phyloP scores from a whole-genome alignment of 2,888 invertebrate genomes.

The Bimastos eiseni region DNA sequence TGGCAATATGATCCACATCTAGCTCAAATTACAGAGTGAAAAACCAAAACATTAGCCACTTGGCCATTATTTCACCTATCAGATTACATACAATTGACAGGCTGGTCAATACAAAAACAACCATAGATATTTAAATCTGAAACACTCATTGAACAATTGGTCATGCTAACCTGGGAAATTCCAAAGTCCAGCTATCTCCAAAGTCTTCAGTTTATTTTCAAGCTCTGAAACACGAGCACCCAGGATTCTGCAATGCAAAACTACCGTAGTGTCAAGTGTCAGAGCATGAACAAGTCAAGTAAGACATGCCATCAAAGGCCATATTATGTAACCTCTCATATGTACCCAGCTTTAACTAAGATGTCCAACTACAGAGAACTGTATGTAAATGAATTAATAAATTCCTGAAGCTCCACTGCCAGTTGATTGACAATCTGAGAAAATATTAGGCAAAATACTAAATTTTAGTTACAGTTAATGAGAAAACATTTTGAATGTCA shows the following conservation, averaged over 20 bases:
- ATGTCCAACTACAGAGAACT: background rate
- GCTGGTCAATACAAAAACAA: background rate
- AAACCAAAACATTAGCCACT: background rate
- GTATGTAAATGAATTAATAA: background rate
- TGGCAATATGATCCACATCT: background rate
- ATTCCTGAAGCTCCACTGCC: background rate
- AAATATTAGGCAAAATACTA: background rate
- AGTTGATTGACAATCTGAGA: background rate
- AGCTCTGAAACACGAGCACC: constrained; percentile 80
- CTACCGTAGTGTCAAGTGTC: background rate
- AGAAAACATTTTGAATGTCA: background rate
- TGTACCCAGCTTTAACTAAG: background rate
- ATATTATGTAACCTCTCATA: background rate
- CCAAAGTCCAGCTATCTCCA: constrained; percentile 61
- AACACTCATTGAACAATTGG: background rate
- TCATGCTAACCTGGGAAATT: constrained; percentile 48
- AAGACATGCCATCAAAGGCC: background rate
- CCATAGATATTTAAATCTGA: background rate
- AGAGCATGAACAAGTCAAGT: background rate
- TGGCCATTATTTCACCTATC: background rate
- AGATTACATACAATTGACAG: background rate
- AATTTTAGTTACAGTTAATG: background rate
- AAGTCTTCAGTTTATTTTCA: constrained; percentile 73
- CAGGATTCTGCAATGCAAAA: constrained; percentile 69
- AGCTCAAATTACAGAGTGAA: background rate